These are phyloP conservation scores for Acronicta aceris DNA, from an alignment of 2,888 invertebrate genomes.

Conservation along the genomic window DNA sequence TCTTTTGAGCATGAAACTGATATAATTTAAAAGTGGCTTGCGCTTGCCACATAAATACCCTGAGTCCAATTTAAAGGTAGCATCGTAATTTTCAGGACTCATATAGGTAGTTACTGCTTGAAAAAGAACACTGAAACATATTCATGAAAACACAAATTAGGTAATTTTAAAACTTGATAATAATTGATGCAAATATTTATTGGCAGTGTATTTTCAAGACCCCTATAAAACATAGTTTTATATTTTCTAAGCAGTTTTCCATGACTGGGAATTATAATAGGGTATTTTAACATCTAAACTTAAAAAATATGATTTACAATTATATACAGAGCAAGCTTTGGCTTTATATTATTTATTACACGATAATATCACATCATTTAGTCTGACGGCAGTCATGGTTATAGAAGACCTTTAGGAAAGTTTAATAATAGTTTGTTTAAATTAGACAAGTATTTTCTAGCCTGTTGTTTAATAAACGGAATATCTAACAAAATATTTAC, in stretches of 20 bases:
- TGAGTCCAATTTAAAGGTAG: conserved; percentile 21
- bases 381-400: conserved; percentile 35
- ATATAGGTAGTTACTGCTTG: conserved; percentile 7
- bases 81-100: conserved; percentile 22
- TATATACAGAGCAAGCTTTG: conserved; percentile 40
- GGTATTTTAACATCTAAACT: conserved; percentile 21
- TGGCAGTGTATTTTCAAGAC: background rate
- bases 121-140: conserved; percentile 9
- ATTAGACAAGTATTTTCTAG: conserved; percentile 20
- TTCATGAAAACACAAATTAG: conserved; percentile 2
- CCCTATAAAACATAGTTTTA: background rate
- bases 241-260: background rate
- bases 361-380: conserved; percentile 58
- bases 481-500: conserved; percentile 13
- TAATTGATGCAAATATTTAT: background rate
- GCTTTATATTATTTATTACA: conserved; percentile 54
- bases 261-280: background rate
- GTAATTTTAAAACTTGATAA: too few species aligned
- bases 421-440: conserved; percentile 1
- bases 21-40: background rate
- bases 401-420: conserved; percentile 4
- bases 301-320: conserved; percentile 31
- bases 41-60: conserved; percentile 8
- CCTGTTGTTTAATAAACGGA: conserved; percentile 12
- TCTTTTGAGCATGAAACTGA: conserved; percentile 5